Evolutionary conservation across 2,888 invertebrate genomes (phyloP), one percentile per base, ranked within the genome.

Genomic region (Pheosia tremula): DNA sequence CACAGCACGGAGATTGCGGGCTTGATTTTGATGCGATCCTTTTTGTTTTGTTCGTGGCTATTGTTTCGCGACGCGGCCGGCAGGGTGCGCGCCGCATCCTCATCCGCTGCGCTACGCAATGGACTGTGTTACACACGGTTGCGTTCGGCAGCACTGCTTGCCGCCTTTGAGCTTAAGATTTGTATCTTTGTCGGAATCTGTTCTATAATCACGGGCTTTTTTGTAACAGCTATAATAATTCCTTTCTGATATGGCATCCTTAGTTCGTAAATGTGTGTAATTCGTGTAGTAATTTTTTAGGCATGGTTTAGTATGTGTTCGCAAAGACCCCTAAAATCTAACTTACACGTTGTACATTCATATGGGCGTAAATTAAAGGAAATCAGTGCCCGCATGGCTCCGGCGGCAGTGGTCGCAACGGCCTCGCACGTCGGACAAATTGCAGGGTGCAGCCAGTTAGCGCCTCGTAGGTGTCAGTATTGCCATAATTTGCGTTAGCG

Each of bases 381-480:
- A 87, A 88, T 86, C 84, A 83, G 82, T 75, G 82, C 80, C 70
- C 66, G 77, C 67, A 71, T 66, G 66, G 64, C 72, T 70, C 65
- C 67, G 62, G 69, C 62, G 57, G 61, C 62, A 69, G 69, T 68
- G 69, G 64, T 69, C 62, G 61, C 69, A 67, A 55, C 56, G 9
- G 43, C 8, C 41, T 24, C 45, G 81, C 88, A 89, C 86, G 87
- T 87, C 83, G 75, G 65, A 80, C 83, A 93, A 93, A 93, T 93
- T 93, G 88, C 73, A 88, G 92, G 92, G 86, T 88, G 80, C 81
- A 72, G 68, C 74, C 90, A 89, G 94, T 94, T 94, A 94, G 91
- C 94, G 89, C 93, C 93, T 94, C 85, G 83, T 86, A 94, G 94
- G 94, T 94, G 94, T 93, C 88, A 89, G 86, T 85, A 93, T 94